Evolutionary conservation across 2,797 vertebrate genomes (phyloP), one percentile per base, ranked within the genome.

Genomic region (Babyrousa celebensis): DNA sequence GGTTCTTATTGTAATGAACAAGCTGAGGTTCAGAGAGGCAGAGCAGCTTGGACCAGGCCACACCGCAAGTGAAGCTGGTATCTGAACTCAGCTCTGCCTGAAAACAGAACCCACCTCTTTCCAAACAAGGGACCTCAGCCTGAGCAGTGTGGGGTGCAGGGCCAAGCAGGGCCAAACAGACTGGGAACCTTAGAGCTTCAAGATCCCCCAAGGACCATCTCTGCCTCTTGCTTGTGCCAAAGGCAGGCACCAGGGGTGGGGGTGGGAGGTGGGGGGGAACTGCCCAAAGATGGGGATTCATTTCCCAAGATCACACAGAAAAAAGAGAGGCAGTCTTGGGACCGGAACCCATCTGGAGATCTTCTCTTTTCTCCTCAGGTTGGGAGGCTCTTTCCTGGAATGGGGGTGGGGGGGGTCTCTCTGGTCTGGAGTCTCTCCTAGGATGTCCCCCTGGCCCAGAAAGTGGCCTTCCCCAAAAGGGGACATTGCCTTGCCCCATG

Each of bases 21-120:
- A 25, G 21, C 40, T 12, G 40, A 82, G 65, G 87, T 52, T 93
- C 65, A 67, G 79, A 87, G 93, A 83, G 43, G 85, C 43, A 20
- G 21, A 93, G 36, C 1, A 36, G 32, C 18, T 0, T 75, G 56
- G 62, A 23, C 12, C 32, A 85, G 32, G 67, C 12, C 56, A 77
- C 85, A 52, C 11, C 52, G 83, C 36, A n/a, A n/a, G 25, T 4
- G 20, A 72, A 80, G 27, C 3, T 48, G 36, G n/a, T 27, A 15
- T 72, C 11, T 32, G n/a, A 91, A 75, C 58, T 18, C 60, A 21
- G 68, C 29, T 14, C 58, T 70, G 17, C 62, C 54, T 48, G 54
- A 40, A 70, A 60, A 18, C 3, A 21, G 77, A 83, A n/a, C 48
- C 68, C 18, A 54, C 12, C 12, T 23, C 70, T 60, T 78, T 21